Evolutionary conservation across 2,113 vertebrate species (phyloP), one percentile per base, ranked within the genome.

Genomic region (Microcebus tavaratra): DNA sequence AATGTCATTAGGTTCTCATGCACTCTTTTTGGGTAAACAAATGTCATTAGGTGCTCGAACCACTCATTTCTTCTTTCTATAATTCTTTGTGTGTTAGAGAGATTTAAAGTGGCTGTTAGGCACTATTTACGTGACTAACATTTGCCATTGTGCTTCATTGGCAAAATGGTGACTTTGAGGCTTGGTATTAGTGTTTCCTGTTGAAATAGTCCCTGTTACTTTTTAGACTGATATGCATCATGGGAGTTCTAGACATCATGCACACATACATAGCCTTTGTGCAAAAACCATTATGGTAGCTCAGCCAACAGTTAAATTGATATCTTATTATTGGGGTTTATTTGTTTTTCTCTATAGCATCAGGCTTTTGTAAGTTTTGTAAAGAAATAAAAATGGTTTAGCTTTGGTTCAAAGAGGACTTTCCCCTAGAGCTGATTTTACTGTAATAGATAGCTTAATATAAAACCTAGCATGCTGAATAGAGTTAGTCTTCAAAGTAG

Each of bases 341-440:
- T 92, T 95, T 84, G 29, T 65, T 73, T 39, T 75, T 42, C 5
- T 50, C 50, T 81, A 73, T 83, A 89, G 61, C 80, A 82, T 80
- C 25, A 57, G 81, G 34, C 50, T 91, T 72, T 90, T 94, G 4
- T 65, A 96, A 82, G 45, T 53, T 91, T 84, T 96, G 34, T 50
- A 85, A 94, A 91, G 80, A 97, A 97, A 90, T 96, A 85, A 94
- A 95, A 97, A 50, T 78, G 78, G 70, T 55, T 97, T 97, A 65
- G 67, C 67, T 97, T 18, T 81, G 85, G 23, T 93, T 95, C 87
- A 80, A 92, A 92, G 97, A 97, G n/a, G 80, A 91, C 92, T 97
- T 96, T 92, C 36, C 78, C 93, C 80, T 82, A 70, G 84, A 92
- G 95, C 92, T 96, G 78, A 82, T 96, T 88, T 96, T 86, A 50